Evolutionary conservation across 2,113 vertebrate species (phyloP), one percentile per base, ranked within the genome.

Genomic region (Mirounga angustirostris): DNA sequence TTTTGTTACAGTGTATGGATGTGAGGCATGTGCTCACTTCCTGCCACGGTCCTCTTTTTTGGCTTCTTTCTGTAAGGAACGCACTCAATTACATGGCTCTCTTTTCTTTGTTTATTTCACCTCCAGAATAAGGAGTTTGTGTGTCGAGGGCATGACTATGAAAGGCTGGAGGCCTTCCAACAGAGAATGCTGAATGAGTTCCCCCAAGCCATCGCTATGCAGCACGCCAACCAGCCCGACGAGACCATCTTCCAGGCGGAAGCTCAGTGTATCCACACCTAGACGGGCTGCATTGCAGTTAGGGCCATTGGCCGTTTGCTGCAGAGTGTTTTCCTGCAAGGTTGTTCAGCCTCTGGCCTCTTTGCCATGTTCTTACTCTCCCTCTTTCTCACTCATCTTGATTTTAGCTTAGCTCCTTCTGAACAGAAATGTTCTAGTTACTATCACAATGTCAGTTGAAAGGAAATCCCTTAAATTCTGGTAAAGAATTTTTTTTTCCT

Each of bases 211-310:
- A 99, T 99, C 98, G 99, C 99, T 99, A 99, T 99, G 99, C 99
- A 99, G 98, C 99, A 99, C 82, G 99, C 99, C 98, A 99, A 99
- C 99, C 99, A 99, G 98, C 99, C 99, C 0, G 99, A 99, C 94
- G 99, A 99, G 98, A 99, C 99, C 98, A 99, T 99, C 98, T 99
- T 99, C 99, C 99, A 99, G 98, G 99, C 99, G 0, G 99, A 99
- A 87, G 99, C 99, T 8, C 99, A 99, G 97, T 99, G 99, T 99
- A 99, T 99, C 99, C 99, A 94, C 84, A 54, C 54, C 89, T 94
- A 33, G 56, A 89, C 46, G 33, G 43, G 26, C 89, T 4, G 4
- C 33, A 2, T 9, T 46, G 87, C n/a, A 2, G 22, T 10, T 36
- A 13, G 61, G 21, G 24, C 4, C 2, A 2, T 18, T 14, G 12